Conservation (phyloP, 2,797 vertebrate genomes). For the Chrysocyon brachyurus region DNA sequence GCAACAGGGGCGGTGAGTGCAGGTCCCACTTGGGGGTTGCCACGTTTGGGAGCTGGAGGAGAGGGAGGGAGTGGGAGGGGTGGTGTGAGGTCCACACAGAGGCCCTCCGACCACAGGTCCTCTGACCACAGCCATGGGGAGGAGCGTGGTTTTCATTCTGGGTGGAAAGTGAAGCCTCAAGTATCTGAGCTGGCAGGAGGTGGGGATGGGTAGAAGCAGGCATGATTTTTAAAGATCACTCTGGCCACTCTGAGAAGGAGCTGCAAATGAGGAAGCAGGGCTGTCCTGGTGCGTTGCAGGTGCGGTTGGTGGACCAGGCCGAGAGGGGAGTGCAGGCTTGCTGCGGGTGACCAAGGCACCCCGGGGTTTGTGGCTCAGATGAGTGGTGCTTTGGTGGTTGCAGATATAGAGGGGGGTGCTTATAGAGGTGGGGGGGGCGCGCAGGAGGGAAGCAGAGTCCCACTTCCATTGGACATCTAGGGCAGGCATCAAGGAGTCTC, state of each 20-base stretch:
- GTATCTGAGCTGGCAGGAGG: too few relatives aligned
- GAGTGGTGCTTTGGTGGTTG: neutral
- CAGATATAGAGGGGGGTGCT: neutral
- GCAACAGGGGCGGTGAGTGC: neutral
- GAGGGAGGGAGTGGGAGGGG: neutral
- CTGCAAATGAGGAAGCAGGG: neutral
- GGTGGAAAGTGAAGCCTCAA: neutral
- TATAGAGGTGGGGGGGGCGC: neutral
- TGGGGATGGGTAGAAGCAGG: too few relatives aligned
- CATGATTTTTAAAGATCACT: neutral
- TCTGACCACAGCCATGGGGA: neutral
- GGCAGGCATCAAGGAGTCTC: neutral
- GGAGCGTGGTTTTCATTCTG: neutral
- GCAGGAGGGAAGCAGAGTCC: neutral
- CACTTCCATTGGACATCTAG: neutral
- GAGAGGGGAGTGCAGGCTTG: rapidly evolving
- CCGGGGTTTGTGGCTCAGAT: neutral
- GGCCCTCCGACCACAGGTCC: neutral
- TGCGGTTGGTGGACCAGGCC: neutral
- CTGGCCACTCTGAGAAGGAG: neutral
- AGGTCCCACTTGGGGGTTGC: neutral
- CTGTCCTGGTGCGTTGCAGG: neutral
- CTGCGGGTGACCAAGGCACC: neutral
- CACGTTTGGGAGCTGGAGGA: neutral
- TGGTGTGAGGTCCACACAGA: neutral